Percentiles rank a stretch among this genome's conserved stretches.
These are phyloP conservation scores for Drosophila ficusphila DNA, from an alignment of 1,140 invertebrate genomes.

Conservation along the genomic window DNA sequence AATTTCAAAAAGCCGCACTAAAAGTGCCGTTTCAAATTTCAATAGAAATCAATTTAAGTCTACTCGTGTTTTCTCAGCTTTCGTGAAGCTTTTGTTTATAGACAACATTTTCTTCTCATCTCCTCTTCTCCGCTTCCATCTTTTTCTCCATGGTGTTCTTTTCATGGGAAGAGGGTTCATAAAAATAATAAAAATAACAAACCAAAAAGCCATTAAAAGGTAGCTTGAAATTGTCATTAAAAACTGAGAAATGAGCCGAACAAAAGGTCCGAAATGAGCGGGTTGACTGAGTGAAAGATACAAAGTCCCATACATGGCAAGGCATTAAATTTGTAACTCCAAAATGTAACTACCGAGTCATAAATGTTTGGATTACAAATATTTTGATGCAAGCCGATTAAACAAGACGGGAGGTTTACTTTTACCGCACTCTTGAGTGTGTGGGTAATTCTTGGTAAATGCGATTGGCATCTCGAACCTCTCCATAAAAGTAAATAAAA, in stretches of 20 bases:
- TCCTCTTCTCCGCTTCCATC: conserved; percentile 18
- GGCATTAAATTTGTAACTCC: conserved; percentile 66
- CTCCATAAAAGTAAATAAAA: conserved; percentile 39
- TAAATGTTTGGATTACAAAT: conserved; percentile 81
- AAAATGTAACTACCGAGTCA: conserved; percentile 59
- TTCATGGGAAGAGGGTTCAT: conserved; percentile 57
- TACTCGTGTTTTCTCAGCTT: conserved; percentile 48
- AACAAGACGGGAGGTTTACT: conserved; percentile 38
- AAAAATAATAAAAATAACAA: conserved; percentile 57
- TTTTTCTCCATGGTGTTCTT: conserved; percentile 31
- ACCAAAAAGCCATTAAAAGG: conserved; percentile 66
- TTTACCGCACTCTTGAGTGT: conserved; percentile 18
- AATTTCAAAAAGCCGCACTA: conserved; percentile 39
- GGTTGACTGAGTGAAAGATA: conserved; percentile 20
- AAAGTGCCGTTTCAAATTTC: conserved; percentile 80
- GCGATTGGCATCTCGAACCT: conserved; percentile 63
- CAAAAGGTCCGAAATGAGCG: conserved; percentile 26
- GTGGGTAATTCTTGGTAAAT: conserved; percentile 63
- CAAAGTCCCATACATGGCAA: conserved; percentile 33
- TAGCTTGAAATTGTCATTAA: conserved; percentile 76
- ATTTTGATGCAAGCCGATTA: conserved; percentile 66
- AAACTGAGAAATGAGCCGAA: conserved; percentile 32
- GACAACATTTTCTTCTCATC: conserved; percentile 36
- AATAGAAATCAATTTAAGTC: conserved; percentile 79
- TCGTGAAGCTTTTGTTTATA: conserved; percentile 62